Percentiles rank a stretch among this genome's conserved stretches.
Evolutionary conservation across 2,113 vertebrate species (phyloP).

Genomic region (Ancistrus triradiatus): DNA sequence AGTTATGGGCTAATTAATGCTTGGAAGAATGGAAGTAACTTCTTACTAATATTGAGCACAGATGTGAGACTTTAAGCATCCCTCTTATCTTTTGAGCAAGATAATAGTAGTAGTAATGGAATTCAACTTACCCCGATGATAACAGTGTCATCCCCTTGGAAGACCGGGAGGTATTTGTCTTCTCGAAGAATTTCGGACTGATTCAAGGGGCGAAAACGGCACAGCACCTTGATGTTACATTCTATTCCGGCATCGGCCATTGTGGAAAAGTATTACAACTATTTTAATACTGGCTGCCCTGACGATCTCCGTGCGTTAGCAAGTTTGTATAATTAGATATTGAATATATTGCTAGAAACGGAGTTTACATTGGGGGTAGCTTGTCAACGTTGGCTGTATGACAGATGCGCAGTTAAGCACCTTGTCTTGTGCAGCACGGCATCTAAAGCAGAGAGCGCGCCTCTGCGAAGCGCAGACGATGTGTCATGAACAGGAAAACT

Average conservation of each 20-base stretch:
- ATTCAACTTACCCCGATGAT: constrained; percentile 79
- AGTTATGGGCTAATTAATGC: too few relatives aligned
- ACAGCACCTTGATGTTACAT: constrained; percentile 92
- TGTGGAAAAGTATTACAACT: constrained; percentile 35
- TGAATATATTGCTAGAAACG: background rate
- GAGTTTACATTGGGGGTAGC: too few relatives aligned
- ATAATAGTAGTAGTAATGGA: background rate
- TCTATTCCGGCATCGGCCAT: constrained; percentile 84
- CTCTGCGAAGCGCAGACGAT: background rate
- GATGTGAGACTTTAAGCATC: constrained; percentile 2
- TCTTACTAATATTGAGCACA: background rate
- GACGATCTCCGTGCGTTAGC: background rate
- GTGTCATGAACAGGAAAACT: background rate
- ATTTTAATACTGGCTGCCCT: background rate
- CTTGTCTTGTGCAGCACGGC: constrained; percentile 5
- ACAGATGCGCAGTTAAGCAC: constrained; percentile 22
- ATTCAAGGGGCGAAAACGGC: constrained; percentile 87
- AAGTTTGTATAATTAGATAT: background rate
- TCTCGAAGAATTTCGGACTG: constrained; percentile 81
- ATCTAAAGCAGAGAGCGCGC: constrained; percentile 17
- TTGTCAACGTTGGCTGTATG: constrained; percentile 1
- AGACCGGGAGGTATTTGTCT: constrained; percentile 85
- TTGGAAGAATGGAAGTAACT: background rate
- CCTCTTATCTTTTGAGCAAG: too few relatives aligned
- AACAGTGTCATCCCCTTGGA: constrained; percentile 83